These are phyloP conservation scores for Trichogramma pretiosum DNA, from an alignment of 1,140 invertebrate species.

Conservation along the genomic window DNA sequence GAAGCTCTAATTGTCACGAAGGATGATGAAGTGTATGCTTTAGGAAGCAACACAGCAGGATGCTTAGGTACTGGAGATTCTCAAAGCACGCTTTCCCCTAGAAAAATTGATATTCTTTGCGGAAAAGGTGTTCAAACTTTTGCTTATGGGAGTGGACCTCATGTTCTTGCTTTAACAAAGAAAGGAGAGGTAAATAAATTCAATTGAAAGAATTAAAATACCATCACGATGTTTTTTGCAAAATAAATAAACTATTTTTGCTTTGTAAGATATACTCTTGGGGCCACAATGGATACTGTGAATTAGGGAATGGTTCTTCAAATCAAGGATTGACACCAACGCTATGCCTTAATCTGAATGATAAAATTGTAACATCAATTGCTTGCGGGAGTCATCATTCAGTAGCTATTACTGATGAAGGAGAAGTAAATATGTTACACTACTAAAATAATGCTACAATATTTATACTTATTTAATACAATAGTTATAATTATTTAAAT, in stretches of 20 bases:
- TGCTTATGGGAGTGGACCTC: constrained; percentile 58
- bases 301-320: constrained; percentile 55
- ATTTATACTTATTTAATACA: not conserved
- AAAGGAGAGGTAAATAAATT: constrained; percentile 45
- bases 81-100: constrained; percentile 50
- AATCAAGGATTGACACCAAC: constrained; percentile 49
- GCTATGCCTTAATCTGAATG: constrained; percentile 41
- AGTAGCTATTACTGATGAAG: constrained; percentile 51
- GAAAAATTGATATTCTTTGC: constrained; percentile 51
- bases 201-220: constrained; percentile 8
- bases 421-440: constrained; percentile 44
- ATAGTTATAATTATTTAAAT: not conserved
- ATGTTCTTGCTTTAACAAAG: constrained; percentile 54
- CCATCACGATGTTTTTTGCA: too few relatives aligned
- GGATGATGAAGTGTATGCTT: constrained; percentile 53
- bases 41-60: constrained; percentile 54
- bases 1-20: constrained; percentile 57
- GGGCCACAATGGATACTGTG: constrained; percentile 60
- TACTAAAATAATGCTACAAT: not conserved
- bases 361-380: constrained; percentile 49
- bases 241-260: too few relatives aligned
- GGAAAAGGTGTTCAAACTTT: constrained; percentile 54
- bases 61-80: constrained; percentile 54
- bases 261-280: constrained; percentile 50
- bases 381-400: constrained; percentile 60